Percentiles rank a stretch among this genome's conserved stretches.
phyloP scores from a whole-genome alignment of 2,113 vertebrate genomes.

The Oceanites oceanicus region DNA sequence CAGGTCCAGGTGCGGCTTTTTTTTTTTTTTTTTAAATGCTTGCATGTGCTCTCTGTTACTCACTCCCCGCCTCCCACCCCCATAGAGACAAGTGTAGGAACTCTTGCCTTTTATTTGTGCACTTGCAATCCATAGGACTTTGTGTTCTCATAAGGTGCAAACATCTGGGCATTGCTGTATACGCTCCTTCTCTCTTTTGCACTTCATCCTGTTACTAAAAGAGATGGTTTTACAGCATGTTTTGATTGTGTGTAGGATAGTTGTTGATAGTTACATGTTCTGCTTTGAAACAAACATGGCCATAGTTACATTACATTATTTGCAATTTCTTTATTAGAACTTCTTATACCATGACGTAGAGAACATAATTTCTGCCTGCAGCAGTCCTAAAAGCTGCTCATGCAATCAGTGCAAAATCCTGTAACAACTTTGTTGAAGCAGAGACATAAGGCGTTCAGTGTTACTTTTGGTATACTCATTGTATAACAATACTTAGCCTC shows the following conservation, averaged over 20 bases:
- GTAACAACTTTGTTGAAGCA: neutral
- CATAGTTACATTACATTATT: neutral
- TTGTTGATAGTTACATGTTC: neutral
- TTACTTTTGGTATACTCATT: neutral
- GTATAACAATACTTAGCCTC: neutral
- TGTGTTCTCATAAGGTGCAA: too few relatives aligned
- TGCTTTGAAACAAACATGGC: neutral
- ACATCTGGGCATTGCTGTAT: neutral
- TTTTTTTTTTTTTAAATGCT: neutral
- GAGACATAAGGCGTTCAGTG: neutral
- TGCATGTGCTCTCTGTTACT: neutral
- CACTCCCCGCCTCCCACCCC: accelerated
- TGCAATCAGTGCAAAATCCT: neutral
- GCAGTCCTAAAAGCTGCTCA: neutral
- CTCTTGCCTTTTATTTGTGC: neutral
- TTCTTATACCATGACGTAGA: neutral
- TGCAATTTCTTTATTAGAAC: neutral
- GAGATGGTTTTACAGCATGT: neutral
- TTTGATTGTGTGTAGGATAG: neutral
- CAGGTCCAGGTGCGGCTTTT: neutral
- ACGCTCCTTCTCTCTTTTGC: neutral
- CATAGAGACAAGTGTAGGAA: neutral
- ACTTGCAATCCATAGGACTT: neutral
- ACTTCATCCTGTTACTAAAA: neutral
- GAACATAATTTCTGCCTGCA: neutral